Evolutionary conservation across 2,113 vertebrate species (phyloP).

Genomic region (Passer montanus): DNA sequence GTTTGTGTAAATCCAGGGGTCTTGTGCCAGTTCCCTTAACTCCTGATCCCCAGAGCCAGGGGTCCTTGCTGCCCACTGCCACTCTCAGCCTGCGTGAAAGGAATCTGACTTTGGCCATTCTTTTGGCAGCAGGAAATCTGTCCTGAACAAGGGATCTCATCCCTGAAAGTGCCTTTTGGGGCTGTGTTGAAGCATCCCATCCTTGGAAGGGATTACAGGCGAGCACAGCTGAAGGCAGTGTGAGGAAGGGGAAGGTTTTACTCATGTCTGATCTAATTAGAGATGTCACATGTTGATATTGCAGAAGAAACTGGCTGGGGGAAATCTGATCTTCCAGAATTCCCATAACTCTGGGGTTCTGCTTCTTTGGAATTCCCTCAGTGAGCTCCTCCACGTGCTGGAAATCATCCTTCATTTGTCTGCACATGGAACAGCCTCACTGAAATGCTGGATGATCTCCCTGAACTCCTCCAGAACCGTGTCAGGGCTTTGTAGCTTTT

Average conservation of each 20-base stretch:
- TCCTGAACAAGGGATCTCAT: neutral
- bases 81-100: neutral
- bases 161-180: neutral
- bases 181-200: neutral
- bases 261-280: neutral
- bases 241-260: neutral
- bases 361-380: neutral
- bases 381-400: neutral
- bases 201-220: neutral
- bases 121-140: neutral
- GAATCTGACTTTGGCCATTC: neutral
- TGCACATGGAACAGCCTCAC: accelerated
- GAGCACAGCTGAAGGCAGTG: neutral
- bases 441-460: accelerated
- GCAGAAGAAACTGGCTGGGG: neutral
- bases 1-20: accelerated
- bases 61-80: neutral
- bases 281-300: neutral
- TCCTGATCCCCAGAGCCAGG: neutral
- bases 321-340: neutral
- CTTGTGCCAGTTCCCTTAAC: neutral
- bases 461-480: accelerated
- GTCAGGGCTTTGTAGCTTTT: neutral
- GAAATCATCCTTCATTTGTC: neutral
- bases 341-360: neutral